Evolutionary conservation across 2,888 invertebrate species (phyloP), one percentile per base, ranked within the genome.

Genomic region (Peribatodes rhomboidaria): DNA sequence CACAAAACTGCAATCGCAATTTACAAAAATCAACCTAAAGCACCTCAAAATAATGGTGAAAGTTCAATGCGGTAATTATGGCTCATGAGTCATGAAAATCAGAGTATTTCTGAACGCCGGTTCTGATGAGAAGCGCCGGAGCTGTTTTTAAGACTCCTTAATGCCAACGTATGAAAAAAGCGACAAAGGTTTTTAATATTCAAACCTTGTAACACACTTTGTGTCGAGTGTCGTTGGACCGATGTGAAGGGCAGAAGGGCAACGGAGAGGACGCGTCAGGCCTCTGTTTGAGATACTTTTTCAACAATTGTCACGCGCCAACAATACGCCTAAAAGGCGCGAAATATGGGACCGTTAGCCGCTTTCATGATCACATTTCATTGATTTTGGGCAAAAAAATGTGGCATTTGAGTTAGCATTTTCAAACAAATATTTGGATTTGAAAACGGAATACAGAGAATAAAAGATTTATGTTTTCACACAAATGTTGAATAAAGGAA

Each of bases 121-220:
- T 83, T 85, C 79, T 85, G 85, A 86, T 82, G 84, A 85, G 84
- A 75, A 82, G 78, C 80, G 69, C 72, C 77, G 81, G 79, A 86
- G 84, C 81, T 78, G 80, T 84, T 85, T 83, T 84, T 82, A 84
- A 85, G 84, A 80, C 81, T 79, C 79, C 82, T 80, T 83, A 83
- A 85, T 85, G 82, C 79, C 76, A 82, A 83, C 77, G 79, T 81
- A 84, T 81, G 84, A 77, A 81, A 83, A 86, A 85, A 81, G 80
- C 79, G 80, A 81, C 78, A 79, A 82, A 84, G 83, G 81, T 83
- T 83, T 64, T 88, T 85, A 89, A 89, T 86, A 89, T 89, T 88
- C 87, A 82, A 75, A 78, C 74, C 81, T 78, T 82, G 86, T 84
- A 81, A 84, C 82, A 83, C 81, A 84, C 82, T 87, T 85, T 74